Percentiles rank a stretch among this genome's conserved stretches.
Evolutionary conservation across 2,113 vertebrate genomes (phyloP).

Genomic region (Podarcis cretensis): DNA sequence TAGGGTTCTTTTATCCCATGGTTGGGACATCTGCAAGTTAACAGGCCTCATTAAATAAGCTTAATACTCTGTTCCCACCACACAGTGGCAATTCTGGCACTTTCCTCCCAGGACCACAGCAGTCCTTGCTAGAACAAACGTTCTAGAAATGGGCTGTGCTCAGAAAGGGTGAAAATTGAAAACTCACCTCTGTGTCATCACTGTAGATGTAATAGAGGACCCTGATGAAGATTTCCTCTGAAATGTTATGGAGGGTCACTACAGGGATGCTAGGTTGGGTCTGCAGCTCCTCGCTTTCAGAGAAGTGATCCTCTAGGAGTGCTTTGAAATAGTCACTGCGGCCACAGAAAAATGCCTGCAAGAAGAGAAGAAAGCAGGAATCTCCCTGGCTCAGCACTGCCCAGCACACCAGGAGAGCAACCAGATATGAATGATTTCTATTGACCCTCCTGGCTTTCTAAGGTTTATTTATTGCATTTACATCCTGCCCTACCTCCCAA

Average conservation of each 20-base stretch:
- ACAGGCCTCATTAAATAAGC: too few species aligned
- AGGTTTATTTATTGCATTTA: too few species aligned
- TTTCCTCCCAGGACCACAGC: not conserved
- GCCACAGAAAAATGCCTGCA: conserved; percentile 94
- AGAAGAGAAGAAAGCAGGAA: conserved; percentile 19
- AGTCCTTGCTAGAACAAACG: not conserved
- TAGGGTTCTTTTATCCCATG: not conserved
- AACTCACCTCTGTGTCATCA: conserved; percentile 88
- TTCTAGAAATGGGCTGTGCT: not conserved
- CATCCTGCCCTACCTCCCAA: too few species aligned
- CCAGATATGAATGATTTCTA: not conserved
- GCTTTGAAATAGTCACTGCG: conserved; percentile 98
- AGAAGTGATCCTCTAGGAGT: conserved; percentile 92
- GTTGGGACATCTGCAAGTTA: not conserved
- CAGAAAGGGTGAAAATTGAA: not conserved
- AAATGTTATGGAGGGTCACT: conserved; percentile 88
- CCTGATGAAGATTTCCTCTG: conserved; percentile 88
- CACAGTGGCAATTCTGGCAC: not conserved
- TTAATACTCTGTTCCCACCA: not conserved
- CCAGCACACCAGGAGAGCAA: not conserved
- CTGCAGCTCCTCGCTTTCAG: conserved; percentile 86
- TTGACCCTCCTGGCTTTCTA: not conserved
- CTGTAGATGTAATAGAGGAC: conserved; percentile 95
- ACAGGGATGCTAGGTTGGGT: conserved; percentile 87
- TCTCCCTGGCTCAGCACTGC: not conserved